Evolutionary conservation across 1,140 invertebrate species (phyloP).

Genomic region (Fopius arisanus): DNA sequence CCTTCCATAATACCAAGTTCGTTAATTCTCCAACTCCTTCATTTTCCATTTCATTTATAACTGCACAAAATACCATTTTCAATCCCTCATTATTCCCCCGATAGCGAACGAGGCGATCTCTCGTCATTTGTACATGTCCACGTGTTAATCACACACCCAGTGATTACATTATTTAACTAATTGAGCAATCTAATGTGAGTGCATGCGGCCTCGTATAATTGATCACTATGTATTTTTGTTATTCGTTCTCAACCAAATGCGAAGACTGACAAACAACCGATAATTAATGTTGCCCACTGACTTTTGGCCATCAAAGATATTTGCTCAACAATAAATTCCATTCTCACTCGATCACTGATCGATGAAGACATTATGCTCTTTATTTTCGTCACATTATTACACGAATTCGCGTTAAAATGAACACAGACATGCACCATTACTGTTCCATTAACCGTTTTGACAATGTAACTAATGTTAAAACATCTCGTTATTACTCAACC

Average conservation of each 20-base stretch:
- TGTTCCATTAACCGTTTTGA: slow-evolving; percentile 3
- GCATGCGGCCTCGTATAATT: background rate
- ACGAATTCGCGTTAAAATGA: background rate
- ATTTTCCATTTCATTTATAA: slow-evolving; percentile 10
- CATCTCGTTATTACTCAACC: slow-evolving; percentile 8
- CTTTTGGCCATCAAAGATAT: background rate
- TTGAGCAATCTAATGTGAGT: slow-evolving; percentile 5
- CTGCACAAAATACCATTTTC: background rate
- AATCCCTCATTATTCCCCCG: background rate
- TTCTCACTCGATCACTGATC: background rate
- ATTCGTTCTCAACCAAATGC: no score
- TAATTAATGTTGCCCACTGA: no score
- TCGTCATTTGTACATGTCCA: slow-evolving; percentile 21
- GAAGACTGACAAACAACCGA: no score
- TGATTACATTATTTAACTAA: slow-evolving; percentile 29
- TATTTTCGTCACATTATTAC: background rate
- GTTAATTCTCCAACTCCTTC: slow-evolving; percentile 17
- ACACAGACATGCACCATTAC: slow-evolving; percentile 4
- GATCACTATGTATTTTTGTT: background rate
- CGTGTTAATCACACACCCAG: slow-evolving; percentile 14
- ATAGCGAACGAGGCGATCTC: background rate
- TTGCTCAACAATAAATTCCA: background rate
- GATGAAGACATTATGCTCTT: background rate
- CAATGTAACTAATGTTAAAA: slow-evolving; percentile 7
- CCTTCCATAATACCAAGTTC: slow-evolving; percentile 19